phyloP scores from a whole-genome alignment of 2,113 vertebrate species.

The Pterophyllum scalare region DNA sequence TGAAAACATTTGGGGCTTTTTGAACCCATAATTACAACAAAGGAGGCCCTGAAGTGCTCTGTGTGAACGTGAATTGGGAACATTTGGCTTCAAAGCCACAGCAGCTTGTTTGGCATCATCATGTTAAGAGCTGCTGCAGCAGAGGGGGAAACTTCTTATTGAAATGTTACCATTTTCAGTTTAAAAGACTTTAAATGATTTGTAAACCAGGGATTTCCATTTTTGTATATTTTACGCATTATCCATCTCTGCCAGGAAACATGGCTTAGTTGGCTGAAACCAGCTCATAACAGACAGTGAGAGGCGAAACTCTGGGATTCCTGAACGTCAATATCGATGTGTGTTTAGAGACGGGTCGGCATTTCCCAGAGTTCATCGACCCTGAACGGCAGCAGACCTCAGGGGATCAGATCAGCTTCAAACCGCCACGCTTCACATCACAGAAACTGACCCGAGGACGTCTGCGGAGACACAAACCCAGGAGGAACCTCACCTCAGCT shows the following conservation, averaged over 20 bases:
- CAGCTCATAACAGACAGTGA: neutral
- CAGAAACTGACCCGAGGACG: neutral
- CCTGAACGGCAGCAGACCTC: neutral
- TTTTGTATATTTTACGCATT: too few relatives aligned
- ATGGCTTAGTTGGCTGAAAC: neutral
- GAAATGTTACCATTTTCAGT: neutral
- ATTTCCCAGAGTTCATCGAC: conserved; percentile 33
- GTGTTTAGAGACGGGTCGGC: conserved; percentile 24
- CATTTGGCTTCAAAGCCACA: neutral
- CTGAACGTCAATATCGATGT: conserved; percentile 15
- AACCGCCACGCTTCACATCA: neutral
- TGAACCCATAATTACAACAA: neutral
- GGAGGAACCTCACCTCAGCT: neutral
- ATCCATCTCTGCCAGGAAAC: neutral
- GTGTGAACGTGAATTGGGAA: neutral
- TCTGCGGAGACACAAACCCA: neutral
- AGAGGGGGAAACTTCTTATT: too few relatives aligned
- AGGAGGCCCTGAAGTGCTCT: neutral
- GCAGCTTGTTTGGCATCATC: neutral
- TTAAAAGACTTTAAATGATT: neutral
- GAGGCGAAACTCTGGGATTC: conserved; percentile 26
- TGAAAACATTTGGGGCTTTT: neutral
- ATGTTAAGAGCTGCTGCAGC: neutral
- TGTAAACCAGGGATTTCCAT: neutral
- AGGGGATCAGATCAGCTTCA: neutral